Evolutionary conservation across 2,797 vertebrate genomes (phyloP).

Genomic region (Ptychadena robeensis): DNA sequence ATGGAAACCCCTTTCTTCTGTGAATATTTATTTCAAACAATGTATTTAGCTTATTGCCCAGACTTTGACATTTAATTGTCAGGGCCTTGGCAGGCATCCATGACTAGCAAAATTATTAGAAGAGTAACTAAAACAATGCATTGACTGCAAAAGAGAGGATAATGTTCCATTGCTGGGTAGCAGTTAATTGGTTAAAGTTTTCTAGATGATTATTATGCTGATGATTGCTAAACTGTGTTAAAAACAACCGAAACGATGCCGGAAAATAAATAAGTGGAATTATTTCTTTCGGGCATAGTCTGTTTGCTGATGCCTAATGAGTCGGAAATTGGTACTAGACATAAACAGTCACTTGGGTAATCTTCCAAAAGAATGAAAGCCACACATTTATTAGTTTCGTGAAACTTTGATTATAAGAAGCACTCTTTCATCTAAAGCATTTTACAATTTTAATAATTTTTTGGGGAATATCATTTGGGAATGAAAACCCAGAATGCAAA

Average conservation of each 20-base stretch:
- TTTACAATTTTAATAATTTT: slow-evolving; percentile 7
- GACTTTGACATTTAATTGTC: no score
- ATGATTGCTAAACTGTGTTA: slow-evolving; percentile 64
- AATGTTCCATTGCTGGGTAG: background rate
- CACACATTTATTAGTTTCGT: slow-evolving; percentile 12
- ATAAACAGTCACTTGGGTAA: slow-evolving; percentile 45
- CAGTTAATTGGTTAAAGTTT: slow-evolving; percentile 29
- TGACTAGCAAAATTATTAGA: no score
- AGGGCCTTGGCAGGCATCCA: no score
- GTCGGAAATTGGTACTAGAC: slow-evolving; percentile 53
- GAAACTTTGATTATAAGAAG: slow-evolving; percentile 14
- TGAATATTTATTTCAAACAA: no score
- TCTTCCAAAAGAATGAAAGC: background rate
- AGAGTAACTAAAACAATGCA: background rate
- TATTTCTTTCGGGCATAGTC: slow-evolving; percentile 61
- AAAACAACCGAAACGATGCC: slow-evolving; percentile 57
- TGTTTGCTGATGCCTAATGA: slow-evolving; percentile 57
- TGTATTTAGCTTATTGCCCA: no score
- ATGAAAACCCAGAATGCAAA: background rate
- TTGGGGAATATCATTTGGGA: background rate
- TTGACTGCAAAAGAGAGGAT: slow-evolving; percentile 6
- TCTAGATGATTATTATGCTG: slow-evolving; percentile 60
- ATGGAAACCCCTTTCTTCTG: no score
- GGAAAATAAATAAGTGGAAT: slow-evolving; percentile 63
- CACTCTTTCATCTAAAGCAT: background rate